phyloP scores from a whole-genome alignment of 2,888 invertebrate species.

The Lutraria lutraria region DNA sequence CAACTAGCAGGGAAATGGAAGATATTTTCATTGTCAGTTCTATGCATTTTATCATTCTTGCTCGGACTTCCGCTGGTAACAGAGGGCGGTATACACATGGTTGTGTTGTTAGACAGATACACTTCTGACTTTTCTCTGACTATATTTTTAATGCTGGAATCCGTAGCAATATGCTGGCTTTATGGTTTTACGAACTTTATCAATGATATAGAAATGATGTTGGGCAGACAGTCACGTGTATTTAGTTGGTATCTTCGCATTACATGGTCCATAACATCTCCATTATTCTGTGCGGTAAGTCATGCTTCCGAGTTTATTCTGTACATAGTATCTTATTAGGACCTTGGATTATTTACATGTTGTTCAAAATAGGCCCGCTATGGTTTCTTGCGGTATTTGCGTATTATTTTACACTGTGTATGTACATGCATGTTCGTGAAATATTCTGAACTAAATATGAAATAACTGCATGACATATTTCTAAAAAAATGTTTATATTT shows the following conservation, averaged over 20 bases:
- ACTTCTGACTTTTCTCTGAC: constrained; percentile 85
- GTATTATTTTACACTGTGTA: too few species aligned
- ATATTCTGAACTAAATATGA: too few species aligned
- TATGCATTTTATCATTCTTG: constrained; percentile 45
- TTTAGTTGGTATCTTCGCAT: constrained; percentile 48
- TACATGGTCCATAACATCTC: constrained; percentile 48
- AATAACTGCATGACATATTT: too few species aligned
- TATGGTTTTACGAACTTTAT: constrained; percentile 88
- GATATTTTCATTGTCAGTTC: constrained; percentile 10
- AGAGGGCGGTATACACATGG: constrained; percentile 77
- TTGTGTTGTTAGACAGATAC: constrained; percentile 79
- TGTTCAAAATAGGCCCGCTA: too few species aligned
- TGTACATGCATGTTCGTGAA: too few species aligned
- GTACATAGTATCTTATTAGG: too few species aligned
- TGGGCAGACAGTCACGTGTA: constrained; percentile 29
- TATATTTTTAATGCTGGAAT: constrained; percentile 91
- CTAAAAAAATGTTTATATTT: neutral
- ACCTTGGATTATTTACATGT: too few species aligned
- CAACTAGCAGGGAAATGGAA: constrained; percentile 14
- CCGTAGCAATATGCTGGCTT: constrained; percentile 91
- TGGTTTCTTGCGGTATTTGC: too few species aligned
- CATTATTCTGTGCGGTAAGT: constrained; percentile 48
- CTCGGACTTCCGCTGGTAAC: constrained; percentile 56
- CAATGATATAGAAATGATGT: constrained; percentile 54
- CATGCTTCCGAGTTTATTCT: neutral